Base-by-base conservation (phyloP, 2,888 invertebrate species). In the Sabatieria punctata region DNA sequence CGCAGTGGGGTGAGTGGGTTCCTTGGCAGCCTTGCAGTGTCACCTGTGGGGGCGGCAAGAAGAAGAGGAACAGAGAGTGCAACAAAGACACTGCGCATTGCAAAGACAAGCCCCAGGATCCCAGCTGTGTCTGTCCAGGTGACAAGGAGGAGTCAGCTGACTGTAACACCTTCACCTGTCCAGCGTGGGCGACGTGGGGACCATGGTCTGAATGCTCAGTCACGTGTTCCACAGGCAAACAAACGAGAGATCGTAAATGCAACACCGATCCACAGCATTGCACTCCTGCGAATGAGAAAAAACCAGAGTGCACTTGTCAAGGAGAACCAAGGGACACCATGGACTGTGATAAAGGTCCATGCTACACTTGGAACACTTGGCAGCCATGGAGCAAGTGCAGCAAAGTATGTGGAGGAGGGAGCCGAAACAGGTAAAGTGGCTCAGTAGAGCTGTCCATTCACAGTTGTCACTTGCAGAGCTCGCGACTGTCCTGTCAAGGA, bases 311-410 rank as follows among this genome's bases (percentile, higher is more conserved):
- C 25, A 18, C 15, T 13, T 36, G 38, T 18, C 37, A 11, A 8
- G 44, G 38, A 8, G 3, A 3, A 25, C 6, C 3, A 26, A 27
- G 19, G 15, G 49, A 49, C 4, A 23, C 19, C 15, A 18, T 21
- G 35, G 25, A 27, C n/a, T 50, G 50, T 30, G 33, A 50, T 41
- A 37, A 30, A 8, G 49, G 47, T 1, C 33, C 39, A 11, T 51
- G 51, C 36, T 26, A 24, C 33, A 3, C 6, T 4, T 51, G 51
- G 51, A 33, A 41, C 3, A 1, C 36, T 2, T 51, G 51, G 51
- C 3, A 2, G 2, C 2, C 43, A 6, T 51, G 51, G 51, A 24
- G 42, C 22, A 30, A 27, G 11, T 51, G 51, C 30, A 39, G 45
- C 4, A 27, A 23, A 19, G 39, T 39, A 18, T 49, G 49, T 36